These are phyloP conservation scores for Corythornis cristatus DNA, from an alignment of 2,113 vertebrate genomes.

Conservation along the genomic window DNA sequence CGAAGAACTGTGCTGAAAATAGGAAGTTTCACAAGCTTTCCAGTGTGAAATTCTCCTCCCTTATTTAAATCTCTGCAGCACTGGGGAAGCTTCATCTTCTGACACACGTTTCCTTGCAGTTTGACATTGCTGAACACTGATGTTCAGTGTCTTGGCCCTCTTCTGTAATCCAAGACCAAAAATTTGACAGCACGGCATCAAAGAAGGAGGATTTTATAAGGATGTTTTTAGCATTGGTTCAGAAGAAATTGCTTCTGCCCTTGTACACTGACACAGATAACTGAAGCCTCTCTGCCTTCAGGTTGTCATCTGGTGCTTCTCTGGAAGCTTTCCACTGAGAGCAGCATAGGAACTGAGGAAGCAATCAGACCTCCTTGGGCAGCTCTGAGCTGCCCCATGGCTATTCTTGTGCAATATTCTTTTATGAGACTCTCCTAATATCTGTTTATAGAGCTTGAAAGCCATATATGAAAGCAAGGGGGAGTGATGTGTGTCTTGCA, in stretches of 20 bases:
- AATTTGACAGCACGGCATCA: background rate
- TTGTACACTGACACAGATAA: background rate
- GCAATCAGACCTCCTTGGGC: background rate
- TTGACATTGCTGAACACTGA: slow-evolving; percentile 3
- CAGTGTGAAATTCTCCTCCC: slow-evolving; percentile 19
- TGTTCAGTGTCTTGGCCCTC: background rate
- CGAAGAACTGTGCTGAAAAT: background rate
- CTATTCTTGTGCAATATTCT: background rate
- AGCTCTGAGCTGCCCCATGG: background rate
- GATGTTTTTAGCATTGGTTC: background rate
- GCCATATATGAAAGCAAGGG: background rate
- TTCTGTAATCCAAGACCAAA: background rate
- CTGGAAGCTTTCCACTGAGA: background rate
- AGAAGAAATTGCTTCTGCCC: background rate
- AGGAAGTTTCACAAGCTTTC: slow-evolving; percentile 6
- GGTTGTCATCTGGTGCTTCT: background rate
- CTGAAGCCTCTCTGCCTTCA: background rate
- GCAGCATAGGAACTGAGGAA: background rate
- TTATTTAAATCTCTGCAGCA: slow-evolving; percentile 1
- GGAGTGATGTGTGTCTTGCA: background rate
- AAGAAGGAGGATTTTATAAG: background rate
- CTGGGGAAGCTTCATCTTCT: slow-evolving; percentile 2
- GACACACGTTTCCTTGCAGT: background rate
- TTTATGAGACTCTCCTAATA: background rate
- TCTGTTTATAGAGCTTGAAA: background rate